A percentile compares a stretch with the other conserved stretches of the same genome.
Conservation (phyloP, 2,113 vertebrate genomes). For the Polyodon spathula region DNA sequence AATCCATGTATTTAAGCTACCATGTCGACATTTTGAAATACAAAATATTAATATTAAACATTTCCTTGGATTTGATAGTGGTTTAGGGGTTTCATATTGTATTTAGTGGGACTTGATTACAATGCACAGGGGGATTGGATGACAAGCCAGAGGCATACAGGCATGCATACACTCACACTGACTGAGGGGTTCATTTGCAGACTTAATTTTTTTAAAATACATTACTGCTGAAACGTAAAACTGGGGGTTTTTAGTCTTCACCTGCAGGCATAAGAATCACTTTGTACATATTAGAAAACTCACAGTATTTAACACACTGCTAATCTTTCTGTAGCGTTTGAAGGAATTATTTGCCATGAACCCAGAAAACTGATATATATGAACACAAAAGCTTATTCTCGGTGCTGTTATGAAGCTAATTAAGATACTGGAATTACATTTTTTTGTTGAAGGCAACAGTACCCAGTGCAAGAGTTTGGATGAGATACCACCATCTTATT, state of each 20-base stretch:
- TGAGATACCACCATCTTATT: too few relatives aligned
- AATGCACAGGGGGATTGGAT: too few relatives aligned
- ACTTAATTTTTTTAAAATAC: not conserved
- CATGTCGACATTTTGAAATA: too few relatives aligned
- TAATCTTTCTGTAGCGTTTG: conserved; percentile 25
- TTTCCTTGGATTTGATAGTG: too few relatives aligned
- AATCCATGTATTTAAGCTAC: too few relatives aligned
- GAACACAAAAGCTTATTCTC: conserved; percentile 20
- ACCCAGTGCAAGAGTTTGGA: too few relatives aligned
- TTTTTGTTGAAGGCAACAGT: not conserved
- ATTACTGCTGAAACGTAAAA: not conserved
- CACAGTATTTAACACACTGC: conserved; percentile 15
- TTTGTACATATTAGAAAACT: not conserved
- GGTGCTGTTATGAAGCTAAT: conserved; percentile 23
- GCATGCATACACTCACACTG: not conserved
- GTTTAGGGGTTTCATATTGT: too few relatives aligned
- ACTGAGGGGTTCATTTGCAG: not conserved
- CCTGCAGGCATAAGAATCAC: not conserved
- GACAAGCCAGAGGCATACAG: too few relatives aligned
- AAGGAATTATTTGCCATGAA: conserved; percentile 26
- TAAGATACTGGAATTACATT: conserved; percentile 21
- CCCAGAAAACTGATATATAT: conserved; percentile 31
- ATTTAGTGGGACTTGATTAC: too few relatives aligned
- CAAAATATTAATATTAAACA: too few relatives aligned
- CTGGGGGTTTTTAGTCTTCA: not conserved